Base-by-base conservation (phyloP, 2,113 vertebrate species). In the Amblyopsis rosae region DNA sequence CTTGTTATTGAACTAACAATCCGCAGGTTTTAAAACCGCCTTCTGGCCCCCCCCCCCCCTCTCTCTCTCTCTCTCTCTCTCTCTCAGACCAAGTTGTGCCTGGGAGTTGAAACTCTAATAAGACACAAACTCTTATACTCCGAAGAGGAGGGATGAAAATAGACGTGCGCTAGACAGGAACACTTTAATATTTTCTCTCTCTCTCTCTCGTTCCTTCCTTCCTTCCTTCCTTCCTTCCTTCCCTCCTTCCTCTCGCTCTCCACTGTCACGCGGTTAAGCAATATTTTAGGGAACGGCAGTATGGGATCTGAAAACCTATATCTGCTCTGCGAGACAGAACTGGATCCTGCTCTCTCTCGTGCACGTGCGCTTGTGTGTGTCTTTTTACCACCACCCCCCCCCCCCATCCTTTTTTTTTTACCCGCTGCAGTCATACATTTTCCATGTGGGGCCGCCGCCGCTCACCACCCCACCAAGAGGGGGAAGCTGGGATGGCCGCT, bases 301-400 rank as follows among this genome's bases (percentile, higher is more conserved):
- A 12, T 82, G 87, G 87, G 88, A 88, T 87, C 88, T 85, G 80
- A 87, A 88, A 88, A 87, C 89, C 83, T 85, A 88, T 84, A 87
- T 88, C 85, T 86, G 79, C 79, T 87, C 76, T 19, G 62, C 9
- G 67, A 87, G 84, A 91, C 76, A 82, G 74, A 85, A 81, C 85
- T 80, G 70, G 81, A 80, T 85, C 75, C 75, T 54, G 60, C 67
- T 79, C 73, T 61, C 69, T 80, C 72, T 83, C 35, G 41, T 13
- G 2, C 12, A 0, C 4, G 16, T n/a, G 12, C 3, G 12, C 19
- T 1, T 61, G 11, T 87, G 72, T 74, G 72, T 79, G 63, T 54
- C 11, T 35, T 64, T 49, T 55, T 26, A 26, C 26, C 19, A 26
- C 19, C 19, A 26, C 19, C 19, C 19, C 26, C 26, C 2, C 26